A percentile compares a stretch with the other conserved stretches of the same genome.
Conservation (phyloP, 2,888 invertebrate genomes). For the Cataglyphis rosenhaueri region DNA sequence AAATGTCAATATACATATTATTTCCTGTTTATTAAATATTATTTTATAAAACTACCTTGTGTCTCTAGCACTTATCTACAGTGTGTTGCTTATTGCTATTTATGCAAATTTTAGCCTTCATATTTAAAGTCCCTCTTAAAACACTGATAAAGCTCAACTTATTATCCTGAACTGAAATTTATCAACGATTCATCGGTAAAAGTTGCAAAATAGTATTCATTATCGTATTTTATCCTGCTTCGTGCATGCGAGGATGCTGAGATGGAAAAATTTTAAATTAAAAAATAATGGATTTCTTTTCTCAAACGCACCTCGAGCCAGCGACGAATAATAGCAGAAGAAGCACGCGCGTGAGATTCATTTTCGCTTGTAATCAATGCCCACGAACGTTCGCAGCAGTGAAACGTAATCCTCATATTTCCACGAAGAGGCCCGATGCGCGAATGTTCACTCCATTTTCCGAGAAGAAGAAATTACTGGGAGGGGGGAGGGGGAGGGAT, state of each 20-base stretch:
- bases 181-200: no score
- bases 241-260: background rate
- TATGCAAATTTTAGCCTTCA: background rate
- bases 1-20: background rate
- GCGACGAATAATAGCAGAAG: constrained; percentile 79
- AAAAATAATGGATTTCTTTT: background rate
- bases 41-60: no score
- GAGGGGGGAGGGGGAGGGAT: background rate
- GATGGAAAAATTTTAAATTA: background rate
- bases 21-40: background rate
- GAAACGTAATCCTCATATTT: constrained; percentile 84
- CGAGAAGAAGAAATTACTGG: constrained; percentile 49
- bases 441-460: constrained; percentile 63
- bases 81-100: background rate
- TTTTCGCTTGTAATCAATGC: constrained; percentile 79
- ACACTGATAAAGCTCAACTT: background rate
- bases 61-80: background rate
- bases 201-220: no score
- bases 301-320: constrained; percentile 80
- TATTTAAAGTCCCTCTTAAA: background rate
- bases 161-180: background rate
- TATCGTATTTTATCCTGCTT: background rate
- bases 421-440: constrained; percentile 60
- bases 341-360: constrained; percentile 81
- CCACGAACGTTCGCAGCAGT: constrained; percentile 73